Evolutionary conservation across 2,888 invertebrate species (phyloP), one percentile per base, ranked within the genome.

Genomic region (Lumbricus terrestris): DNA sequence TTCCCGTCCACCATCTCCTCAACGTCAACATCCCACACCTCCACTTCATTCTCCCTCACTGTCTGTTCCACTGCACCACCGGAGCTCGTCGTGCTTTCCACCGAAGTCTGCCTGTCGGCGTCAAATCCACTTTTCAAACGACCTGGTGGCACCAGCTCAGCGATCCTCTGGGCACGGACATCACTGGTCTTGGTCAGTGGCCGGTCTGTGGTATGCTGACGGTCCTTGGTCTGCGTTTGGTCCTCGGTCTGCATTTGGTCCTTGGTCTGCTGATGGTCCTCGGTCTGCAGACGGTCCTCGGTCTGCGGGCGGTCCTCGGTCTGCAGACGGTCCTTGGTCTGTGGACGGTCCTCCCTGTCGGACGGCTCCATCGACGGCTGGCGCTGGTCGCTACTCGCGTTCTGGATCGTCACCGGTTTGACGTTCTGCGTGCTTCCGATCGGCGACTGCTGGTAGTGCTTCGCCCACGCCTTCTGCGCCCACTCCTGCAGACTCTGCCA

Each of bases 401-500:
- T 88, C 89, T 90, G 89, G 29, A 85, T 54, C 38, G 40, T 42
- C 35, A 90, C 88, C 15, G 90, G 88, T 47, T 90, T 88, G 54
- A 88, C 90, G 20, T 88, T 89, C 89, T 91, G 90, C 15, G 90
- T 82, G 89, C 91, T 91, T 18, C 92, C 91, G 15, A 42, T 54
- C 69, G 90, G 90, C 37, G 93, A 91, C 90, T 93, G 93, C 90
- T 94, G 93, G 90, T 91, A 91, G 16, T 94, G 91, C 91, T 94
- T 94, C 42, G 93, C 92, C 94, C 94, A 94, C 91, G 94, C 94
- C 92, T 94, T 94, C 93, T 94, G 94, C 11, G 95, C 95, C 95
- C 95, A 95, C 90, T 94, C 94, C 92, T 94, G 95, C 88, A 95
- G 93, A 88, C 93, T 93, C 90, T 94, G 94, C 95, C 94, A 94